Evolutionary conservation across 2,888 invertebrate genomes (phyloP), one percentile per base, ranked within the genome.

Genomic region (Aphelenchoides bicaudatus): DNA sequence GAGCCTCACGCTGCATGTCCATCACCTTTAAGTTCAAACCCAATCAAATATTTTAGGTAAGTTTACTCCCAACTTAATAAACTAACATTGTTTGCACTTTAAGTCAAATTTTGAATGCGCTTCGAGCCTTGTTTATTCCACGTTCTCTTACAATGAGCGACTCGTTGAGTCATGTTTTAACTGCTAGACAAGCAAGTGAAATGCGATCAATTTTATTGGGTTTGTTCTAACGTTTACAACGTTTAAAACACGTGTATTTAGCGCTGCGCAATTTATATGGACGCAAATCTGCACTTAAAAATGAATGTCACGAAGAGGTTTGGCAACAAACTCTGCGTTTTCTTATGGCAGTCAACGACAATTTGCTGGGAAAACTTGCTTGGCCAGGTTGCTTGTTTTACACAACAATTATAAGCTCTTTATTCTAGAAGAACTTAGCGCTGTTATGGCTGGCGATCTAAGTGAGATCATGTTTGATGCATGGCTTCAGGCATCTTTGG

Each of bases 271-370:
- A 57, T 16, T 29, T 66, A 13, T 48, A 66, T 16, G 29, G 30
- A 1, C 29, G 62, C n/a, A 56, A 29, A 27, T 21, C 31, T 23
- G 52, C 49, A 23, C 31, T 50, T 65, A 55, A 71, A 66, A 28
- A 65, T 46, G 43, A 65, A 57, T 13, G 61, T 70, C 1, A 61
- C 61, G 30, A 54, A 65, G 31, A 72, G 66, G 65, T 72, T n/a
- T 76, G 76, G 76, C 65, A 75, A 6, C 61, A 74, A 39, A 62
- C 64, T 2, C 62, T 76, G 5, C 57, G 71, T 19, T 76, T 76
- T 50, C 55, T 73, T 39, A 58, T 76, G 55, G 70, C 71, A 27
- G 64, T 64, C 43, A 65, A 68, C 6, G 71, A 74, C 58, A 61
- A 73, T 47, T 52, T 76, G 21, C 59, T 76, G 10, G 57, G 63